phyloP scores from a whole-genome alignment of 1,140 invertebrate genomes.

The Camponotus pennsylvanicus region DNA sequence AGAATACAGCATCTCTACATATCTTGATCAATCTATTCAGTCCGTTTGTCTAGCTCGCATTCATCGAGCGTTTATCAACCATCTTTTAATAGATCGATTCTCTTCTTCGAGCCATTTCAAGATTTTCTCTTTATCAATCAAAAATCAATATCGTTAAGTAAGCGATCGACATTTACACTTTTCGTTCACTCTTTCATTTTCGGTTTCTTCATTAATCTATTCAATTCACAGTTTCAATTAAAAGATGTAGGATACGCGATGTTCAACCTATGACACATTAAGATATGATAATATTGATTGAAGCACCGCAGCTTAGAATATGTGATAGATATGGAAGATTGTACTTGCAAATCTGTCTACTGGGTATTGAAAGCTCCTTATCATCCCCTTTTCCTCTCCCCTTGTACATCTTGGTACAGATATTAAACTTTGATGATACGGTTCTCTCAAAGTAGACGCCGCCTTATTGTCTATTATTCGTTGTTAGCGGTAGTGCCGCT shows the following conservation, averaged over 20 bases:
- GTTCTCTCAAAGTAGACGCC: conserved; percentile 13
- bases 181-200: not conserved
- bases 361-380: not conserved
- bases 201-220: not conserved
- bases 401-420: not conserved
- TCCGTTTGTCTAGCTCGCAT: not conserved
- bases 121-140: not conserved
- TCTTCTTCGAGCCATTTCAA: not conserved
- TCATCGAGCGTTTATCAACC: not conserved
- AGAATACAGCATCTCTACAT: conserved; percentile 60
- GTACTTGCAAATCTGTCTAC: not conserved
- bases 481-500: conserved; percentile 35
- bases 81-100: not conserved
- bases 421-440: conserved; percentile 50
- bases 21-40: conserved; percentile 64
- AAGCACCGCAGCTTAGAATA: not conserved
- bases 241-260: not conserved
- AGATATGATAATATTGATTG: not conserved
- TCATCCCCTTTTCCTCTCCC: not conserved
- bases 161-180: not conserved
- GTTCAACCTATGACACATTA: not conserved
- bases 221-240: not conserved
- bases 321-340: not conserved
- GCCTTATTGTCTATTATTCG: conserved; percentile 52
- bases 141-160: not conserved